phyloP scores from a whole-genome alignment of 2,888 invertebrate species.

The Oscheius myriophilus region DNA sequence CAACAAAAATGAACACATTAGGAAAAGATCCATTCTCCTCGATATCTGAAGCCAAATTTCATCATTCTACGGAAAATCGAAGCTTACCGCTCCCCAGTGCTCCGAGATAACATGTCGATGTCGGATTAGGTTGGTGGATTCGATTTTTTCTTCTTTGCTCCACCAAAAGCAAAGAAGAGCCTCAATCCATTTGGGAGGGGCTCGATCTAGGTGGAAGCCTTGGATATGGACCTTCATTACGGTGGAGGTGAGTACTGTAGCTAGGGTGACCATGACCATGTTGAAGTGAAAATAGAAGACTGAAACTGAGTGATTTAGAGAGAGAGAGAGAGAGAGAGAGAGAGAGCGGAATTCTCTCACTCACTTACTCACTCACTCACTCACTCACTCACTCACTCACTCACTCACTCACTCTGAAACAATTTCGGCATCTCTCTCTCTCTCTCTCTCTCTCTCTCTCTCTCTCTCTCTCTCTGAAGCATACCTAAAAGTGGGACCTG shows the following conservation, averaged over 20 bases:
- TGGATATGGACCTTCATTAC: constrained; percentile 58
- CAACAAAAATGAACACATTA: constrained; percentile 46
- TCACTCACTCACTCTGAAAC: too few species aligned
- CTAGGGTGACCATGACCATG: constrained; percentile 58
- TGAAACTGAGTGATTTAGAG: too few species aligned
- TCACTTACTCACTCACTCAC: too few species aligned
- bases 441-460: background rate
- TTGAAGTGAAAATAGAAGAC: constrained; percentile 63
- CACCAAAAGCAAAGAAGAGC: constrained; percentile 31
- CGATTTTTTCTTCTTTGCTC: constrained; percentile 16
- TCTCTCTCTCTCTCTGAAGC: background rate
- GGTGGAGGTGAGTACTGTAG: constrained; percentile 58
- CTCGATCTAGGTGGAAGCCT: constrained; percentile 48
- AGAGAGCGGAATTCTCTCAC: too few species aligned
- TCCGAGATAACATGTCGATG: constrained; percentile 32
- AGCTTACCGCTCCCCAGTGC: constrained; percentile 51
- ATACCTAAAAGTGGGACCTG: constrained; percentile 59
- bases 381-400: too few species aligned
- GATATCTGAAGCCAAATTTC: constrained; percentile 37
- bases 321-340: too few species aligned
- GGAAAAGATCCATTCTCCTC: constrained; percentile 52
- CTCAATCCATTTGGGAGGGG: constrained; percentile 46
- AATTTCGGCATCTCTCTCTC: too few species aligned
- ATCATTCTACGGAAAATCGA: background rate
- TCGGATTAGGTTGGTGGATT: constrained; percentile 5